These are phyloP conservation scores for Indri indri DNA, from an alignment of 2,113 vertebrate species.

Conservation along the genomic window DNA sequence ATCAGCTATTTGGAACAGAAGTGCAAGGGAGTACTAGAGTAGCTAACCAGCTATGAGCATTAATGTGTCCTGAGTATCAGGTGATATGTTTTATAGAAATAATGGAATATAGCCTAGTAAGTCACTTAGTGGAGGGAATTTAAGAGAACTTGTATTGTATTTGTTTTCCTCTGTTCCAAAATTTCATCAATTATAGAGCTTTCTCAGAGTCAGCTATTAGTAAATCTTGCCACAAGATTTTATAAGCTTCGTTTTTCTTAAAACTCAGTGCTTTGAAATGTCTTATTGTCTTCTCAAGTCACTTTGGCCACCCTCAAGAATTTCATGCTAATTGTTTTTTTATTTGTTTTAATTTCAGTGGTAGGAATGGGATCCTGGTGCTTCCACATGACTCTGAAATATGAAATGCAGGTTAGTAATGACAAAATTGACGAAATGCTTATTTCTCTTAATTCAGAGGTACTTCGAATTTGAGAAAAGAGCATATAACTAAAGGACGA, in stretches of 20 bases:
- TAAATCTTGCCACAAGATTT: neutral
- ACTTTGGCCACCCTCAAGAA: slow-evolving; percentile 22
- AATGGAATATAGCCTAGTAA: neutral
- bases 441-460: slow-evolving; percentile 47
- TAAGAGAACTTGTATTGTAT: neutral
- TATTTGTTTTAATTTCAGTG: slow-evolving; percentile 87
- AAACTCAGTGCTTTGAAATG: slow-evolving; percentile 53
- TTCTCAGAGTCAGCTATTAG: neutral
- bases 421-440: slow-evolving; percentile 36
- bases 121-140: neutral
- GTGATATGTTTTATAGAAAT: slow-evolving; percentile 23
- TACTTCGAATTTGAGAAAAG: slow-evolving; percentile 13
- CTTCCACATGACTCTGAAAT: slow-evolving; percentile 99
- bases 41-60: neutral
- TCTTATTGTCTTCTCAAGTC: slow-evolving; percentile 28
- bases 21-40: neutral
- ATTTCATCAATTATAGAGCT: neutral
- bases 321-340: slow-evolving; percentile 56
- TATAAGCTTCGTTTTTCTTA: slow-evolving; percentile 40
- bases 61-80: neutral
- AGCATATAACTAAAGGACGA: neutral
- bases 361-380: slow-evolving; percentile 98
- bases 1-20: slow-evolving; percentile 1
- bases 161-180: slow-evolving; percentile 27
- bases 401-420: slow-evolving; percentile 97